A percentile compares a stretch with the other conserved stretches of the same genome.
Evolutionary conservation across 2,113 vertebrate genomes (phyloP).

Genomic region (Vombatus ursinus): DNA sequence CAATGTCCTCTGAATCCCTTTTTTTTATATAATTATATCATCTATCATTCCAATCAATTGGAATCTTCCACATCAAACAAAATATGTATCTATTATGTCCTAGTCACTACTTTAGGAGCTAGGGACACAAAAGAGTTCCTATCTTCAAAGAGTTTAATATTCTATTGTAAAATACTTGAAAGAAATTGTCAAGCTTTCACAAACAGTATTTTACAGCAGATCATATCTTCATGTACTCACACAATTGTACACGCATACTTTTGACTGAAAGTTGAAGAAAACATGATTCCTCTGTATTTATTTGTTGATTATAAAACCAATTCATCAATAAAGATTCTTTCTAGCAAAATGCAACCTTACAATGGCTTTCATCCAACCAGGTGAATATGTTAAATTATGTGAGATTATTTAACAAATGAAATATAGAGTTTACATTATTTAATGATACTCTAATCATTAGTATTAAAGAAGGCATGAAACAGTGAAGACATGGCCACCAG

Average conservation of each 20-base stretch:
- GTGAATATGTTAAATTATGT: neutral
- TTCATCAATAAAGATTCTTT: neutral
- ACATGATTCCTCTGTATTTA: neutral
- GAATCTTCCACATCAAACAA: neutral
- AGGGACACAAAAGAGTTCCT: too few relatives aligned
- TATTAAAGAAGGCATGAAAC: neutral
- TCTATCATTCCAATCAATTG: neutral
- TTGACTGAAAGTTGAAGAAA: neutral
- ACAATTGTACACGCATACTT: neutral
- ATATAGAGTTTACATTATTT: neutral
- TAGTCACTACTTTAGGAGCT: too few relatives aligned
- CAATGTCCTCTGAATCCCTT: neutral
- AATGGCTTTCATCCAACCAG: neutral
- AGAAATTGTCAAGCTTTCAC: too few relatives aligned
- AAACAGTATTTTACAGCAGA: too few relatives aligned
- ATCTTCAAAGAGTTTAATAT: too few relatives aligned
- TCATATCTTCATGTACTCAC: neutral
- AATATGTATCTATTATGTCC: neutral
- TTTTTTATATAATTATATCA: neutral
- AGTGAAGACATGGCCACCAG: neutral
- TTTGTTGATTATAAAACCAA: neutral
- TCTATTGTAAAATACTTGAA: too few relatives aligned
- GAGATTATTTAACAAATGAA: neutral
- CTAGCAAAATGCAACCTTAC: neutral
- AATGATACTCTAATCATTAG: neutral